Percentiles rank a stretch among this genome's conserved stretches.
phyloP scores from a whole-genome alignment of 2,113 vertebrate genomes.

The Chloroceryle aenea region DNA sequence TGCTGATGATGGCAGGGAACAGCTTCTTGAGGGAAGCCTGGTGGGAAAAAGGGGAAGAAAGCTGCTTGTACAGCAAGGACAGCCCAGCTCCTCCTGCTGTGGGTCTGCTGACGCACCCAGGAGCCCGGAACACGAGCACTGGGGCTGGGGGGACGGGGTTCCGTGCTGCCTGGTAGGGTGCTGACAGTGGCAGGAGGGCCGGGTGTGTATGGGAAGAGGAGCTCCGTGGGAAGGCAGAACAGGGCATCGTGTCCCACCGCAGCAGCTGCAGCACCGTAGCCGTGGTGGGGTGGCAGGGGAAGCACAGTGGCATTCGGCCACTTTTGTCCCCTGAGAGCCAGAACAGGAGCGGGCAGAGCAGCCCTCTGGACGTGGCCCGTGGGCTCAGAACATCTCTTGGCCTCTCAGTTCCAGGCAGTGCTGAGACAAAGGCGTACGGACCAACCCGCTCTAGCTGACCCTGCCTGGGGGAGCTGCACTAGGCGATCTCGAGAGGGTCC shows the following conservation, averaged over 20 bases:
- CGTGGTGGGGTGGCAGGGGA: not conserved
- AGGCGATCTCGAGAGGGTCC: not conserved
- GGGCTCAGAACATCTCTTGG: not conserved
- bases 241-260: not conserved
- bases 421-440: not conserved
- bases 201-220: not conserved
- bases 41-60: not conserved
- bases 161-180: not conserved
- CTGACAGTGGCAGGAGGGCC: not conserved
- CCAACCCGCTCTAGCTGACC: not conserved
- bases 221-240: not conserved
- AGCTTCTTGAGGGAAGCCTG: not conserved
- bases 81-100: not conserved
- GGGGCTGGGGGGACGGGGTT: not conserved
- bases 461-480: not conserved
- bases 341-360: not conserved
- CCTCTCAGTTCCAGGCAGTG: not conserved
- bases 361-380: not conserved
- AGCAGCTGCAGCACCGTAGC: not conserved
- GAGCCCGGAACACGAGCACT: not conserved
- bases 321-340: not conserved
- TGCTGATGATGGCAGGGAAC: not conserved
- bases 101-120: not conserved
- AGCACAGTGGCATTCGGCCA: not conserved
- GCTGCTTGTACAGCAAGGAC: not conserved